Conservation (phyloP, 2,113 vertebrate species). For the Polyodon spathula region DNA sequence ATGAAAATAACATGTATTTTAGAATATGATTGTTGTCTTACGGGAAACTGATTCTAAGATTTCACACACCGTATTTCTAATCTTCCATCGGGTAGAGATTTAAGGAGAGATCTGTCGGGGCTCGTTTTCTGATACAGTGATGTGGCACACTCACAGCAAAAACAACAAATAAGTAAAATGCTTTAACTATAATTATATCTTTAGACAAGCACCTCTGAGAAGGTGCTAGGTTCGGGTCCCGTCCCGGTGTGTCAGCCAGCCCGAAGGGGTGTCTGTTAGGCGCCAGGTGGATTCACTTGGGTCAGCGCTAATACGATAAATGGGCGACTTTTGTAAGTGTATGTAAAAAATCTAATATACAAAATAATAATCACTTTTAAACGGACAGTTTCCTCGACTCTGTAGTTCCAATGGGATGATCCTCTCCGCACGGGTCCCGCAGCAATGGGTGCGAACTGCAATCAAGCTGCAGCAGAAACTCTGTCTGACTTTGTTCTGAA, state of each 20-base stretch:
- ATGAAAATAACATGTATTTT: too few relatives aligned
- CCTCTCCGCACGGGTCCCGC: background rate
- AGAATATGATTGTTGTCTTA: too few relatives aligned
- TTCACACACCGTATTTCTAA: background rate
- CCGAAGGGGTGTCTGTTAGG: background rate
- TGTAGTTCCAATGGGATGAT: background rate
- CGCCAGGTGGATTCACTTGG: background rate
- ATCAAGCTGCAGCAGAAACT: background rate
- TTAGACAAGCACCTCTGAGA: background rate
- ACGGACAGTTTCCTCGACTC: background rate
- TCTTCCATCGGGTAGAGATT: conserved; percentile 4
- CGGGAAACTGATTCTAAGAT: background rate
- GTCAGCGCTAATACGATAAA: background rate
- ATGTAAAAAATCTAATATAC: background rate
- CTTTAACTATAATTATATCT: conserved; percentile 9
- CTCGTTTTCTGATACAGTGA: conserved; percentile 12
- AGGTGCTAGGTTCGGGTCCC: background rate
- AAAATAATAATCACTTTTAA: background rate
- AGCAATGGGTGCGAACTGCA: conserved; percentile 27
- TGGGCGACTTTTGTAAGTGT: too few relatives aligned
- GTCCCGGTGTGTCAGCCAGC: background rate
- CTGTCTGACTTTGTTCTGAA: too few relatives aligned
- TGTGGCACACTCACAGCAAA: background rate
- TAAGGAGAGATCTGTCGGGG: conserved; percentile 8
- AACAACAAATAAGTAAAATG: background rate